phyloP scores from a whole-genome alignment of 1,140 invertebrate species.

The Chionoecetes opilio region DNA sequence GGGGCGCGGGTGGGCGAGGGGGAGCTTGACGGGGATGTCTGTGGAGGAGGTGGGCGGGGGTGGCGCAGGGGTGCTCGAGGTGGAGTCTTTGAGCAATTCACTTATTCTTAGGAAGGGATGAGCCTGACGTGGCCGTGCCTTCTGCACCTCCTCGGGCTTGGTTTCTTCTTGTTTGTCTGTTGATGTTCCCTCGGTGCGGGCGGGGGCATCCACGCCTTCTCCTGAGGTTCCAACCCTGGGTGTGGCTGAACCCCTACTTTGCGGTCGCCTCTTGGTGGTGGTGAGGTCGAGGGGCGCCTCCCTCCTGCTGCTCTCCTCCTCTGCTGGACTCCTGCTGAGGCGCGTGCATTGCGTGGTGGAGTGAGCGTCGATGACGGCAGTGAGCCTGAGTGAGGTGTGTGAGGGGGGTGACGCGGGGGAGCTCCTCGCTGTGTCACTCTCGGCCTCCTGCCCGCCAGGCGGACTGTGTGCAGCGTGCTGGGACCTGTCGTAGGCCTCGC shows the following conservation, averaged over 20 bases:
- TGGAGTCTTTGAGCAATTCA: constrained; percentile 69
- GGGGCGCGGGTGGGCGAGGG: constrained; percentile 69
- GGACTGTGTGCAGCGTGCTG: neutral
- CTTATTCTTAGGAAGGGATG: constrained; percentile 72
- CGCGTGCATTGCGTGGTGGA: neutral
- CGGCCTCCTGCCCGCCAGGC: neutral
- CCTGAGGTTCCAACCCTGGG: neutral
- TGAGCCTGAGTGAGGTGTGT: constrained; percentile 65
- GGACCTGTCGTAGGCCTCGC: constrained; percentile 34
- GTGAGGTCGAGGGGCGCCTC: constrained; percentile 67
- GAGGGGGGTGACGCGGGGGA: constrained; percentile 64
- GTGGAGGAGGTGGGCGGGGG: neutral
- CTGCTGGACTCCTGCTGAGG: neutral
- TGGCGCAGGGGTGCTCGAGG: constrained; percentile 36
- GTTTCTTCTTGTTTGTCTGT: neutral
- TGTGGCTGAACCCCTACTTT: neutral
- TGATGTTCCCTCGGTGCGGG: neutral
- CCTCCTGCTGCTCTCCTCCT: constrained; percentile 10
- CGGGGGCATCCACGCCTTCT: neutral
- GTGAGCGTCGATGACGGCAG: constrained; percentile 62
- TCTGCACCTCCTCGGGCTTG: constrained; percentile 40
- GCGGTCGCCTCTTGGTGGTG: constrained; percentile 59
- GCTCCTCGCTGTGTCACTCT: neutral
- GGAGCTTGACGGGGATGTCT: constrained; percentile 47
- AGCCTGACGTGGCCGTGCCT: constrained; percentile 45